Percentiles rank a stretch among this genome's conserved stretches.
These are phyloP conservation scores for Bombus balteatus DNA, from an alignment of 1,140 invertebrate genomes.

Conservation along the genomic window DNA sequence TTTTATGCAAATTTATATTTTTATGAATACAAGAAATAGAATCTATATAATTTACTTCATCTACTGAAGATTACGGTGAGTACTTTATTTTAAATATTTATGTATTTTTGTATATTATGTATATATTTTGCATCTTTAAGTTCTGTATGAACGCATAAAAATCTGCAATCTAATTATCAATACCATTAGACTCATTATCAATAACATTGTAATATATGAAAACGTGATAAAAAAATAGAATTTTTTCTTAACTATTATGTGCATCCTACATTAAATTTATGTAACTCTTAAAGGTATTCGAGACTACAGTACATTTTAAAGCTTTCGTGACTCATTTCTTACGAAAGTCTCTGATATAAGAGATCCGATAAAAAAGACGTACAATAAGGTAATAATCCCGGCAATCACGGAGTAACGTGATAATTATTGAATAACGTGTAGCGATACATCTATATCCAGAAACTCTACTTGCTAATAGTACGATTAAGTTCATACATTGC, in stretches of 20 bases:
- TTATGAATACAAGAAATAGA: not conserved
- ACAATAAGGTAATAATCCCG: constrained; percentile 18
- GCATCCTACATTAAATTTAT: not conserved
- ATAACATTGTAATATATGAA: not conserved
- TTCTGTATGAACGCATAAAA: not conserved
- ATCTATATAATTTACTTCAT: not conserved
- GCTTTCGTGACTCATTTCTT: not conserved
- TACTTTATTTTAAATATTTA: not conserved
- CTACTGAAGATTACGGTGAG: no score
- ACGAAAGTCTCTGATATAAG: not conserved
- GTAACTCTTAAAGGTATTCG: not conserved
- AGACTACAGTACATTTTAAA: constrained; percentile 2
- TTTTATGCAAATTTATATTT: not conserved
- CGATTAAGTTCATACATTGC: not conserved
- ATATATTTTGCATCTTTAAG: not conserved
- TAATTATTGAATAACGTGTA: not conserved
- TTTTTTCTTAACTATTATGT: not conserved
- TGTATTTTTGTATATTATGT: not conserved
- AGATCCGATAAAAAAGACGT: not conserved
- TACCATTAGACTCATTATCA: no score
- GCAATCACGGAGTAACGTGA: not conserved
- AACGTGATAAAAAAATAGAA: constrained; percentile 23
- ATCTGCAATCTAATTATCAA: not conserved
- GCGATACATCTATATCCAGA: not conserved
- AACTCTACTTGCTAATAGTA: not conserved